Evolutionary conservation across 2,888 invertebrate genomes (phyloP).

Genomic region (Phaedon cochleariae): DNA sequence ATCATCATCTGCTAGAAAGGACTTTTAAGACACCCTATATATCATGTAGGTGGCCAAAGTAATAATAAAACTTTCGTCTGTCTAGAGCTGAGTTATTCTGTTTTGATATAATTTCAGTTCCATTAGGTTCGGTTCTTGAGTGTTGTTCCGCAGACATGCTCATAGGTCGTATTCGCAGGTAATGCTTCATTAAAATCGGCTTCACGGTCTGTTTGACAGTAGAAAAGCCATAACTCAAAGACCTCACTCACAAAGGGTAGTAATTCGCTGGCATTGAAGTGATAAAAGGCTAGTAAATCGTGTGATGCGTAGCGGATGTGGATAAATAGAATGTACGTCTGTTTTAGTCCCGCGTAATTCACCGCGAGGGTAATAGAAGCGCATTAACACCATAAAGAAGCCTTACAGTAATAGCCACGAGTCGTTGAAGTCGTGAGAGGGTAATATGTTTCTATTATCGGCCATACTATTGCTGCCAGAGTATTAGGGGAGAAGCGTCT

Average conservation of each 20-base stretch:
- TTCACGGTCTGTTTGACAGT: conserved; percentile 3
- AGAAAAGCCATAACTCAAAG: conserved; percentile 5
- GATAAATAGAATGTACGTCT: conserved; percentile 53
- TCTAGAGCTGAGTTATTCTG: too few relatives aligned
- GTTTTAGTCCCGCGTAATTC: conserved; percentile 57
- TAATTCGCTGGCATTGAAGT: conserved; percentile 15
- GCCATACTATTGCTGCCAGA: conserved; percentile 59
- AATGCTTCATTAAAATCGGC: conserved; percentile 10
- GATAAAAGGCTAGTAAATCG: conserved; percentile 32
- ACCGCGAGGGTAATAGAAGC: conserved; percentile 60
- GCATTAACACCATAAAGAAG: conserved; percentile 64
- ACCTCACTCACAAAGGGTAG: conserved; percentile 10
- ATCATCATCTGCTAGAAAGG: too few relatives aligned
- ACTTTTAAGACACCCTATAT: too few relatives aligned
- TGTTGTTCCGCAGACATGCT: not conserved
- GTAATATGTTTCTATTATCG: conserved; percentile 65
- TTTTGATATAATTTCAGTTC: not conserved
- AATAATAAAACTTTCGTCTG: too few relatives aligned
- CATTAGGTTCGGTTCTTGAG: not conserved
- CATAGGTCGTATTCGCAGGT: not conserved
- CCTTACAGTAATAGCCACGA: conserved; percentile 62
- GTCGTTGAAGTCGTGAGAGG: conserved; percentile 63
- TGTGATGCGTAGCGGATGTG: conserved; percentile 42
- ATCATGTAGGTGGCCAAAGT: too few relatives aligned
- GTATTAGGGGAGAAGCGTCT: conserved; percentile 54